These are phyloP conservation scores for Serripes groenlandicus DNA, from an alignment of 2,888 invertebrate genomes.

Conservation along the genomic window DNA sequence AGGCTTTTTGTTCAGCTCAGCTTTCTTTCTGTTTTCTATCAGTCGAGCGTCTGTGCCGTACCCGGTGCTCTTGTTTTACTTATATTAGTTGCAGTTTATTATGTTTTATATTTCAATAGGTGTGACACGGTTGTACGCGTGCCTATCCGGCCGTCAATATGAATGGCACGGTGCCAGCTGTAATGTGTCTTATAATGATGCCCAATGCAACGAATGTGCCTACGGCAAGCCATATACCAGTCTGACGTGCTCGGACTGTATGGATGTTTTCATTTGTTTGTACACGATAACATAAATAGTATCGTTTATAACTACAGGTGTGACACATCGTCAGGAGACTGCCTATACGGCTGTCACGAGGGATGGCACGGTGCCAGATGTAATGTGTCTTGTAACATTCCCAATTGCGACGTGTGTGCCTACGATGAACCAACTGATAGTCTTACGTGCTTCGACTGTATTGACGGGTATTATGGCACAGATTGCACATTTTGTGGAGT, in stretches of 20 bases:
- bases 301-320: slow-evolving; percentile 20
- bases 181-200: too few relatives aligned
- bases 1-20: too few relatives aligned
- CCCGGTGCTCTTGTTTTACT: too few relatives aligned
- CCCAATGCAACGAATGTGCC: slow-evolving; percentile 31
- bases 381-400: slow-evolving; percentile 29
- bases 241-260: slow-evolving; percentile 39
- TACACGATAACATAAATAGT: too few relatives aligned
- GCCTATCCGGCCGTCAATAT: too few relatives aligned
- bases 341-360: slow-evolving; percentile 34
- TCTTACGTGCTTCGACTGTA: slow-evolving; percentile 37
- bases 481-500: slow-evolving; percentile 31
- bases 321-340: slow-evolving; percentile 26
- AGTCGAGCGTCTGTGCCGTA: too few relatives aligned
- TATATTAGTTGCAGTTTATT: too few relatives aligned
- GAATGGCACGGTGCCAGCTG: too few relatives aligned
- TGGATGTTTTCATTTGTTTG: background rate
- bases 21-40: too few relatives aligned
- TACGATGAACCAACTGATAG: slow-evolving; percentile 22
- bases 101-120: too few relatives aligned
- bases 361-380: slow-evolving; percentile 45
- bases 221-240: slow-evolving; percentile 19
- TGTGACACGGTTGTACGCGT: too few relatives aligned
- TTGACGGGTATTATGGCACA: slow-evolving; percentile 21
- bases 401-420: slow-evolving; percentile 31